Conservation (phyloP, 2,113 vertebrate genomes). For the Galemys pyrenaicus region DNA sequence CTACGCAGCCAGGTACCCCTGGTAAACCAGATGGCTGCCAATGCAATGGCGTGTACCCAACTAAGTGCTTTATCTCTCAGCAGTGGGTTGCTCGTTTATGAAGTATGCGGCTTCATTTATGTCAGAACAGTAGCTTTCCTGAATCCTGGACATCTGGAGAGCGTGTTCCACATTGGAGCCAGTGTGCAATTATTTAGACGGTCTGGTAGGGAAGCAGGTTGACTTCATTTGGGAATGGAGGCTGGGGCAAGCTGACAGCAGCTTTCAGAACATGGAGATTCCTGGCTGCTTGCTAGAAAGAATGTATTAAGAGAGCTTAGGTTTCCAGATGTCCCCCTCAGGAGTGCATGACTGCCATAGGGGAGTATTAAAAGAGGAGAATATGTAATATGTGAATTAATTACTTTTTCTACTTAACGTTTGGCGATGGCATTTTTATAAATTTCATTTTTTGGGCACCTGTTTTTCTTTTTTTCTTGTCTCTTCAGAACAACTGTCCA, state of each 20-base stretch:
- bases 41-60: background rate
- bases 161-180: conserved; percentile 55
- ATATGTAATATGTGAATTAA: conserved; percentile 62
- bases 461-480: background rate
- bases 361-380: conserved; percentile 40
- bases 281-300: conserved; percentile 56
- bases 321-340: conserved; percentile 55
- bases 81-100: conserved; percentile 65
- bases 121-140: conserved; percentile 51
- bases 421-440: conserved; percentile 56
- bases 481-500: conserved; percentile 49
- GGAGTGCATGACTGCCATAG: conserved; percentile 33
- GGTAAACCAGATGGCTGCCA: background rate
- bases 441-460: conserved; percentile 56
- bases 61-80: conserved; percentile 38
- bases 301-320: conserved; percentile 24
- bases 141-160: conserved; percentile 64
- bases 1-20: accelerated
- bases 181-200: conserved; percentile 50
- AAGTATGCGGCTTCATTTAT: conserved; percentile 12
- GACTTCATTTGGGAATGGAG: background rate
- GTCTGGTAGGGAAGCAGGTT: background rate
- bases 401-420: conserved; percentile 53
- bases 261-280: conserved; percentile 38
- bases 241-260: background rate